Conservation (phyloP, 2,113 vertebrate genomes). For the Poecilia latipinna region DNA sequence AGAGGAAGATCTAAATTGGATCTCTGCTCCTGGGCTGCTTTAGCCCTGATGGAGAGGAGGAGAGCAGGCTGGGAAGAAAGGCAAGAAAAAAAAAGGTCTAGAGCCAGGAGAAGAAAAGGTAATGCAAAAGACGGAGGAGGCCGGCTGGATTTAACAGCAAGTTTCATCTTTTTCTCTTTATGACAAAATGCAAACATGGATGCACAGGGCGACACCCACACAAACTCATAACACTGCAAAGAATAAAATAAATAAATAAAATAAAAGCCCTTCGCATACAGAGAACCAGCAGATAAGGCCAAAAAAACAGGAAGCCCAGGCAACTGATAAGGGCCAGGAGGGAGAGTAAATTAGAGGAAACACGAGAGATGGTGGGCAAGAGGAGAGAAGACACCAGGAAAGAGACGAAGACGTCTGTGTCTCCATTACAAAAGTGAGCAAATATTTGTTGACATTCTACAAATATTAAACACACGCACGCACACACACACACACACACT, state of each 20-base stretch:
- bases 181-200: background rate
- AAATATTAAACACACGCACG: background rate
- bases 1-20: constrained; percentile 81
- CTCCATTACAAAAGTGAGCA: background rate
- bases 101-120: constrained; percentile 41
- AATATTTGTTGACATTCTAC: background rate
- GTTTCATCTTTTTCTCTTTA: constrained; percentile 37
- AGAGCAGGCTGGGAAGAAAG: constrained; percentile 48
- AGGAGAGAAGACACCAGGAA: background rate
- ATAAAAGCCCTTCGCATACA: background rate
- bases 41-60: constrained; percentile 48
- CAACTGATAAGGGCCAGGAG: constrained; percentile 42
- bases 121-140: constrained; percentile 34
- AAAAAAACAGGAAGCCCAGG: constrained; percentile 26
- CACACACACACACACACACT: too few species aligned
- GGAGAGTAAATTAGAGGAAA: constrained; percentile 42
- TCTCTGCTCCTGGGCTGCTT: constrained; percentile 74
- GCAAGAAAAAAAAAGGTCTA: constrained; percentile 24
- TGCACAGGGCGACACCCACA: constrained; percentile 11
- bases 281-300: constrained; percentile 48
- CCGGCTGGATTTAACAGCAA: constrained; percentile 34
- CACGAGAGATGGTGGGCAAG: constrained; percentile 8
- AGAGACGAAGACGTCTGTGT: background rate
- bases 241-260: too few species aligned
- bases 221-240: background rate